These are phyloP conservation scores for Pachypsylla venusta DNA, from an alignment of 1,140 invertebrate genomes.

Conservation along the genomic window DNA sequence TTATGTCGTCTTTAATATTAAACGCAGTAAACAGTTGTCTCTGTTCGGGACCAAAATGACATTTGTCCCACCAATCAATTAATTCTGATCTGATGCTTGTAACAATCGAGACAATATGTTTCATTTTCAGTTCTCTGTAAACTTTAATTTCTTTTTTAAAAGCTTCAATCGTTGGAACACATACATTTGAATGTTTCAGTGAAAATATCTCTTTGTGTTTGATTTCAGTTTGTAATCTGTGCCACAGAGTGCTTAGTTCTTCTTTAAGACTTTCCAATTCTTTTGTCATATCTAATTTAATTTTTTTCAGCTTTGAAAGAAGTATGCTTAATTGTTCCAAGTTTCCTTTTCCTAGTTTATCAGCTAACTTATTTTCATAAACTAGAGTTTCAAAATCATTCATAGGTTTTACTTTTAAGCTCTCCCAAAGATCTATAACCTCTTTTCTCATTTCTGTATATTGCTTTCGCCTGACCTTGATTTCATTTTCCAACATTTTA, in stretches of 20 bases:
- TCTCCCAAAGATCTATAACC: background rate
- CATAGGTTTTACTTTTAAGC: background rate
- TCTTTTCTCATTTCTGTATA: background rate
- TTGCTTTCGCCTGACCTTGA: background rate
- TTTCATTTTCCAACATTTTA: background rate
- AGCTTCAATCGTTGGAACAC: background rate
- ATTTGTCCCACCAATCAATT: background rate
- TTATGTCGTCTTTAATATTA: background rate
- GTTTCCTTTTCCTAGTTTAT: background rate
- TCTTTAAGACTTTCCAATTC: background rate
- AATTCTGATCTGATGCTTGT: background rate
- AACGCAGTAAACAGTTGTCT: background rate
- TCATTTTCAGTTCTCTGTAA: background rate
- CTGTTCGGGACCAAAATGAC: background rate
- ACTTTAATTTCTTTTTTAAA: background rate
- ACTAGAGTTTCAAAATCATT: background rate
- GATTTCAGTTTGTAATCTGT: background rate
- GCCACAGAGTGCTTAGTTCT: background rate
- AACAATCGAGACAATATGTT: background rate
- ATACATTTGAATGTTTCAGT: background rate
- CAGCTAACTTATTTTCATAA: background rate
- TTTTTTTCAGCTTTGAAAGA: background rate
- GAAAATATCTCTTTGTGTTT: background rate
- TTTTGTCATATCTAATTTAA: background rate
- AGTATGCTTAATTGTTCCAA: background rate